phyloP scores from a whole-genome alignment of 2,888 invertebrate genomes.

The Cyrtodaria siliqua region DNA sequence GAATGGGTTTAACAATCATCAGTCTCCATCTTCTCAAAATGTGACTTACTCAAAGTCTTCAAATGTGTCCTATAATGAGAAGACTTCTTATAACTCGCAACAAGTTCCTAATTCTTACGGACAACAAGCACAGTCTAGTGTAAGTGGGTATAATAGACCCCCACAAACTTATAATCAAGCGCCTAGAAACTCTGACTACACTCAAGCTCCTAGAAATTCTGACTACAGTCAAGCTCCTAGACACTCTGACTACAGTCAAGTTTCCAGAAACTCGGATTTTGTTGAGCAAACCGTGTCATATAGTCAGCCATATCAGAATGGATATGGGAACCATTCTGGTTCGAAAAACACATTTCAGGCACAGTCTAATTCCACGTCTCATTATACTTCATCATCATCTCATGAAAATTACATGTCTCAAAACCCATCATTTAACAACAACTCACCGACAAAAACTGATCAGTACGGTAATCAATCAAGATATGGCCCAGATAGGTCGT shows the following conservation, averaged over 20 bases:
- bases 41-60: conserved; percentile 8
- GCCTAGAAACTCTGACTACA: background rate
- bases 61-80: background rate
- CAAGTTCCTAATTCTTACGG: no score
- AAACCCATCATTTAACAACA: background rate
- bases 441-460: background rate
- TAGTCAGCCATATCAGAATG: conserved; percentile 9
- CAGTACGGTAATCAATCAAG: background rate
- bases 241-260: background rate
- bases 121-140: no score
- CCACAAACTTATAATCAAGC: conserved; percentile 5
- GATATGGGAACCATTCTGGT: conserved; percentile 28
- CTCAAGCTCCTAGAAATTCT: no score
- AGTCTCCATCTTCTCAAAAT: conserved; percentile 16
- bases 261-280: no score
- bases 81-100: background rate
- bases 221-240: background rate
- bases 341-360: conserved; percentile 34
- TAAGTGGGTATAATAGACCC: background rate
- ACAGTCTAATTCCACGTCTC: conserved; percentile 22
- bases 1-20: conserved; percentile 16
- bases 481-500: background rate
- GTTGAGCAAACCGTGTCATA: background rate
- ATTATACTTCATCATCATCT: conserved; percentile 9
- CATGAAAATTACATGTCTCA: conserved; percentile 10